A percentile compares a stretch with the other conserved stretches of the same genome.
Conservation (phyloP, 1,140 invertebrate species). For the Lethrus apterus region DNA sequence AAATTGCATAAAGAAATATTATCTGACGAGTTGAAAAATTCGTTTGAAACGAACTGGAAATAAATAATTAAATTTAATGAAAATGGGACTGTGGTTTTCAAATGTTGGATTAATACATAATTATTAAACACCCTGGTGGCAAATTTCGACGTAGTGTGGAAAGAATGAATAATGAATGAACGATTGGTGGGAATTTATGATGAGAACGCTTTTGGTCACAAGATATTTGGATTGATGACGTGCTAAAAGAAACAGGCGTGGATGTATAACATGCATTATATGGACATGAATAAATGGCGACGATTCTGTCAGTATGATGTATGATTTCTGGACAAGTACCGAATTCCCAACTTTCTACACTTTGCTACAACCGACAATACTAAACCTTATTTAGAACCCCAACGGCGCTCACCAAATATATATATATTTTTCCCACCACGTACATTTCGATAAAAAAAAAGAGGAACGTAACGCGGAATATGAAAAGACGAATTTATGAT, state of each 20-base stretch:
- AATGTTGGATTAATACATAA: not conserved
- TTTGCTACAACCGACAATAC: not conserved
- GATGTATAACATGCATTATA: slow-evolving; percentile 7
- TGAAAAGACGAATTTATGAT: no score
- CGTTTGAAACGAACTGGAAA: not conserved
- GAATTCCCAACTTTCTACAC: not conserved
- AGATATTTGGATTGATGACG: slow-evolving; percentile 5
- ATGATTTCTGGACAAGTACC: not conserved
- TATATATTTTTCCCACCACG: no score
- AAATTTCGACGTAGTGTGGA: not conserved
- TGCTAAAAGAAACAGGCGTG: slow-evolving; percentile 4
- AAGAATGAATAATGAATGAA: slow-evolving; percentile 7
- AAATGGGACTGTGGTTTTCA: not conserved
- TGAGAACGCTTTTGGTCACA: not conserved
- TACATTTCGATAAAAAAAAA: no score
- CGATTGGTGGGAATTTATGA: not conserved
- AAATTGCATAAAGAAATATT: not conserved
- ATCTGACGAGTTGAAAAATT: not conserved
- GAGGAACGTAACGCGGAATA: no score
- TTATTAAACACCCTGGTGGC: no score
- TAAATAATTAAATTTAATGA: not conserved
- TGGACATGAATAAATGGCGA: not conserved
- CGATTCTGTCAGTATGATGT: slow-evolving; percentile 4
- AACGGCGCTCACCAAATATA: slow-evolving; percentile 1
- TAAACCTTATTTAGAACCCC: not conserved